phyloP scores from a whole-genome alignment of 2,888 invertebrate species.

The Plagiodera versicolora region DNA sequence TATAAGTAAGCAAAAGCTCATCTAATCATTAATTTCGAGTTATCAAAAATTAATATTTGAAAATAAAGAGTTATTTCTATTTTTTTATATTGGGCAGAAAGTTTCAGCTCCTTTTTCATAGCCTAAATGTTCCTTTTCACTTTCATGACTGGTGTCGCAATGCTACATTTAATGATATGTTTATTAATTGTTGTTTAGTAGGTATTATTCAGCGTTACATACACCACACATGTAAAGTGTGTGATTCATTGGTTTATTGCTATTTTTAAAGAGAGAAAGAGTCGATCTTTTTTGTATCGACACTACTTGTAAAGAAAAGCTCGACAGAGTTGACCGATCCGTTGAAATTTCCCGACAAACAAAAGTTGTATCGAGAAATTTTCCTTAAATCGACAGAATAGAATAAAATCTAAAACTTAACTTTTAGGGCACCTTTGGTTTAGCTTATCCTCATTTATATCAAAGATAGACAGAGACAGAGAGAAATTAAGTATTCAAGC shows the following conservation, averaged over 20 bases:
- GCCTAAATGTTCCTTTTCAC: constrained; percentile 19
- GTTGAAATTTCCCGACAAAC: constrained; percentile 18
- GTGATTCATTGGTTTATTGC: constrained; percentile 52
- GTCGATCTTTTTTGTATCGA: constrained; percentile 37
- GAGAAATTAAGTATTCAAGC: constrained; percentile 37
- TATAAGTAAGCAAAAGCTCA: constrained; percentile 48
- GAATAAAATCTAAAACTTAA: constrained; percentile 59
- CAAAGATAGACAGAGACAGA: constrained; percentile 10
- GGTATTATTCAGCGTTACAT: constrained; percentile 30
- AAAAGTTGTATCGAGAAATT: not conserved
- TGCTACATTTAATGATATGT: constrained; percentile 47
- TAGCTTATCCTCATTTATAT: constrained; percentile 66
- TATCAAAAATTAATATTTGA: constrained; percentile 41
- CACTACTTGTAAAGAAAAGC: constrained; percentile 45
- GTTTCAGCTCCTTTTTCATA: constrained; percentile 19
- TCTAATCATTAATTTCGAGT: constrained; percentile 40
- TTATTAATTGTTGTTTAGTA: constrained; percentile 33
- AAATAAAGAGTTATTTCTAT: constrained; percentile 36
- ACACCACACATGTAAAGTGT: constrained; percentile 39
- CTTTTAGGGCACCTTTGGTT: constrained; percentile 85
- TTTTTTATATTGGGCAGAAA: constrained; percentile 34
- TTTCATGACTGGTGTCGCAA: constrained; percentile 40
- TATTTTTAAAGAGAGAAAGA: constrained; percentile 44
- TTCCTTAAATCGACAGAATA: constrained; percentile 16
- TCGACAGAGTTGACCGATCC: constrained; percentile 29